These are phyloP conservation scores for Saxidomus purpurata DNA, from an alignment of 1,140 invertebrate genomes.

Conservation along the genomic window DNA sequence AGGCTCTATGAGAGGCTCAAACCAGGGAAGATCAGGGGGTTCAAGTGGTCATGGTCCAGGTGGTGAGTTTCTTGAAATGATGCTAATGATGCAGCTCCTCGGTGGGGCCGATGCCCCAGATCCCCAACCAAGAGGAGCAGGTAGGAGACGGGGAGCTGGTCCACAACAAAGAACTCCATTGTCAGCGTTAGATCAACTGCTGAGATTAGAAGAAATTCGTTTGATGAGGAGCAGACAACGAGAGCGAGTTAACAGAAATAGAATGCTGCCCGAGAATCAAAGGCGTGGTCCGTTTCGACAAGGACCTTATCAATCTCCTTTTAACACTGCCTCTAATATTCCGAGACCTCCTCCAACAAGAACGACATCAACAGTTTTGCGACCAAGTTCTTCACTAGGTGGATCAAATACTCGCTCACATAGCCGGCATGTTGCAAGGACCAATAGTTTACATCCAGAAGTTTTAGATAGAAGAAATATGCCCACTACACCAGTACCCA, in stretches of 20 bases:
- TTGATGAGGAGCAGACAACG: not conserved
- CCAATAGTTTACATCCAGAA: not conserved
- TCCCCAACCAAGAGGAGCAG: not conserved
- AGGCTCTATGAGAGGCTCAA: slow-evolving; percentile 1
- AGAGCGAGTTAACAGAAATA: not conserved
- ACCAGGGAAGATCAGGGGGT: not conserved
- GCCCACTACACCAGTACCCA: not conserved
- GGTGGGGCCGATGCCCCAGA: not conserved
- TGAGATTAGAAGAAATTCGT: not conserved
- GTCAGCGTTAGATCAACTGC: not conserved
- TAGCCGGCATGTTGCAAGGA: not conserved
- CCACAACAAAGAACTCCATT: not conserved
- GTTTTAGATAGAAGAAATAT: not conserved
- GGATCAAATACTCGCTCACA: not conserved
- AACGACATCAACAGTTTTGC: not conserved
- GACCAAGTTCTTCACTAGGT: not conserved
- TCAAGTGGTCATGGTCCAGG: not conserved
- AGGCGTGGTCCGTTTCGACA: not conserved
- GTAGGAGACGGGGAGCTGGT: not conserved
- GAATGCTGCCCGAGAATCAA: not conserved
- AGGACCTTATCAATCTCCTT: not conserved
- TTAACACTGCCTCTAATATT: not conserved
- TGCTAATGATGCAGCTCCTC: slow-evolving; percentile 4
- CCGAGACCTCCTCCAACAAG: not conserved
- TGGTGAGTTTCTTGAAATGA: not conserved